Conservation (phyloP, 2,113 vertebrate species). For the Syngnathus floridae region DNA sequence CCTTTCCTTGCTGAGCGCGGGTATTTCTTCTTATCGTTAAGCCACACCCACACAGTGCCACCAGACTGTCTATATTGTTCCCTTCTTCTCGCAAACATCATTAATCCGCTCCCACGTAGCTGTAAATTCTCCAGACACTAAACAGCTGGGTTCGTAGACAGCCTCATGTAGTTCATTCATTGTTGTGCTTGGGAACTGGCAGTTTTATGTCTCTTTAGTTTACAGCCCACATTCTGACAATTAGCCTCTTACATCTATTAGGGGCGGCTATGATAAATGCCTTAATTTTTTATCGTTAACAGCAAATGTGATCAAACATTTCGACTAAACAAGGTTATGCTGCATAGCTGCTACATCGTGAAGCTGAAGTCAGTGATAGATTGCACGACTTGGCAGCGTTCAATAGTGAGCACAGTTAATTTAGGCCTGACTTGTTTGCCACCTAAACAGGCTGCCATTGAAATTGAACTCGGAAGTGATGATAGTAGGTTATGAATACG, state of each 20-base stretch:
- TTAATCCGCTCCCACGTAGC: conserved; percentile 6
- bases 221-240: not conserved
- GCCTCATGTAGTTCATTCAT: conserved; percentile 5
- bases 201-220: not conserved
- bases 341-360: not conserved
- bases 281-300: not conserved
- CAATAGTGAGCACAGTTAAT: not conserved
- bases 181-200: conserved; percentile 6
- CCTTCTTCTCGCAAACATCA: conserved; percentile 9
- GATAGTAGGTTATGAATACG: not conserved
- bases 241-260: not conserved
- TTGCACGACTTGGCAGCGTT: not conserved
- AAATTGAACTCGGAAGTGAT: not conserved
- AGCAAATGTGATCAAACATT: conserved; percentile 1
- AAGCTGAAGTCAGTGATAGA: not conserved
- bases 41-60: conserved; percentile 3
- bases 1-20: not conserved
- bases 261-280: not conserved
- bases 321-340: not conserved
- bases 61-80: conserved; percentile 3
- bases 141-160: conserved; percentile 3
- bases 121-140: conserved; percentile 7
- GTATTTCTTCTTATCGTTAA: conserved; percentile 6
- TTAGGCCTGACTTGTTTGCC: not conserved
- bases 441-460: not conserved